These are phyloP conservation scores for Chrysolina haemoptera DNA, from an alignment of 2,888 invertebrate genomes.

Conservation along the genomic window DNA sequence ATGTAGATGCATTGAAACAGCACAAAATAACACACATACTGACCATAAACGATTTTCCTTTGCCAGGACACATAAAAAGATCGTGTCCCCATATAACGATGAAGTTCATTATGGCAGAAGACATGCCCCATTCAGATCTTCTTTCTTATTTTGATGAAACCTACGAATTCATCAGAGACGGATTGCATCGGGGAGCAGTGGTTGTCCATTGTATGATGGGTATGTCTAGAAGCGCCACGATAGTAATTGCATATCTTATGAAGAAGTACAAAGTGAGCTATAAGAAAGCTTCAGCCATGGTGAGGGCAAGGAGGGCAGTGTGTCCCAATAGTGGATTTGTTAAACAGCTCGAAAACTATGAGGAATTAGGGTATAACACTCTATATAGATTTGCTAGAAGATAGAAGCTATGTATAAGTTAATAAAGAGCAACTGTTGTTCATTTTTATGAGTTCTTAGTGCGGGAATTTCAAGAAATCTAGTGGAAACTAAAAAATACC, in stretches of 20 bases:
- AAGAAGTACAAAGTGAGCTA: conserved; percentile 42
- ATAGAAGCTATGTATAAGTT: background rate
- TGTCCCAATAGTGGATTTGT: conserved; percentile 46
- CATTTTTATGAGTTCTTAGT: background rate
- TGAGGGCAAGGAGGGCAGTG: conserved; percentile 37
- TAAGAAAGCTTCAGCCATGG: conserved; percentile 42
- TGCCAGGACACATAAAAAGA: conserved; percentile 35
- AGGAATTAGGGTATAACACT: background rate
- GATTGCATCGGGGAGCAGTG: conserved; percentile 41
- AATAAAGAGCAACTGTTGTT: background rate
- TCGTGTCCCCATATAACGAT: conserved; percentile 37
- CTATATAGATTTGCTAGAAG: background rate
- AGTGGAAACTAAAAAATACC: too few species aligned
- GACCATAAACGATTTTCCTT: conserved; percentile 42
- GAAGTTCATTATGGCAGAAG: conserved; percentile 43
- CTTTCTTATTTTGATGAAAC: conserved; percentile 45
- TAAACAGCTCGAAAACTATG: conserved; percentile 36
- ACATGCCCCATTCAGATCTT: conserved; percentile 39
- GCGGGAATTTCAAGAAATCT: too few species aligned
- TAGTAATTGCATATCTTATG: conserved; percentile 46
- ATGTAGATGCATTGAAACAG: conserved; percentile 39
- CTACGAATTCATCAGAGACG: conserved; percentile 45
- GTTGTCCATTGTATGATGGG: conserved; percentile 47
- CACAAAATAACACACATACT: conserved; percentile 47
- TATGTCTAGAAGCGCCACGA: conserved; percentile 42